A percentile compares a stretch with the other conserved stretches of the same genome.
phyloP scores from a whole-genome alignment of 2,888 invertebrate species.

The Noctuana brunneofusca region DNA sequence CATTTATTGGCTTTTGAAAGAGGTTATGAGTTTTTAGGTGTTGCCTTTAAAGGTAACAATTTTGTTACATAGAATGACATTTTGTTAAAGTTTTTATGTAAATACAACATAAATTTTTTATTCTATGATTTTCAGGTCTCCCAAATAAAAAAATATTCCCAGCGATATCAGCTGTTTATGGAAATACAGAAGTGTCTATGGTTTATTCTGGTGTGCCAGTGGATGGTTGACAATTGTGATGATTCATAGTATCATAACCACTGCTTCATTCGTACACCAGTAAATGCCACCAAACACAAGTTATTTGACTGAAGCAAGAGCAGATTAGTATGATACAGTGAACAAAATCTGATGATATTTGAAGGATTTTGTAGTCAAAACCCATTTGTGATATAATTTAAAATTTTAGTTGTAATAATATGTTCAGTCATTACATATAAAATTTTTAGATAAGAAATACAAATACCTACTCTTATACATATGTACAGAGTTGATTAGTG shows the following conservation, averaged over 20 bases:
- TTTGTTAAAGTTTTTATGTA: too few species aligned
- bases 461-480: too few species aligned
- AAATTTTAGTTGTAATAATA: not conserved
- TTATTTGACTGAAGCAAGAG: not conserved
- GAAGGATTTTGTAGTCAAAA: not conserved
- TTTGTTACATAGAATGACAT: not conserved
- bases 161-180: conserved; percentile 98
- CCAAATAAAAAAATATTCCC: conserved; percentile 97
- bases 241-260: not conserved
- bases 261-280: not conserved
- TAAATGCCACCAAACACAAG: not conserved
- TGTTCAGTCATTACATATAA: not conserved
- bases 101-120: not conserved
- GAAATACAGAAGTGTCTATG: conserved; percentile 99
- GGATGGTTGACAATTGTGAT: conserved; percentile 89
- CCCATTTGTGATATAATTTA: not conserved
- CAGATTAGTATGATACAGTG: not conserved
- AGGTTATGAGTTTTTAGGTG: conserved; percentile 98
- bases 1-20: conserved; percentile 98
- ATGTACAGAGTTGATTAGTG: too few species aligned
- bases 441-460: not conserved
- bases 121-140: conserved; percentile 85
- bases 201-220: conserved; percentile 98
- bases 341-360: not conserved
- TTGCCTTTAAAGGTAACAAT: conserved; percentile 94